Base-by-base conservation (phyloP, 2,888 invertebrate genomes). In the Mythimna albipuncta region DNA sequence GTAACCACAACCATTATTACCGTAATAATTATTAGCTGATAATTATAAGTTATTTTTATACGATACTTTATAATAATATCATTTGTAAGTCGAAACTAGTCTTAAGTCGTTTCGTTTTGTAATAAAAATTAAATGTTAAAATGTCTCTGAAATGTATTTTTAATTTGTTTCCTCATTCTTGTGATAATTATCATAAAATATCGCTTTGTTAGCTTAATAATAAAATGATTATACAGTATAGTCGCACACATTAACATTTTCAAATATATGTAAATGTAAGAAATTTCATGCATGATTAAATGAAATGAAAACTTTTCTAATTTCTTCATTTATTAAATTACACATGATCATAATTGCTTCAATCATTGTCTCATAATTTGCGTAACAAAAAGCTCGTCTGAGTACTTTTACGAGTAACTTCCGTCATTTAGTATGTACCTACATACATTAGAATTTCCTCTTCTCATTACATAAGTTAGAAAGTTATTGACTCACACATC, bases 41-140 rank as follows among this genome's bases (percentile, higher is more conserved):
- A 85, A 82, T 80, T 77, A 64, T 91, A 91, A 89, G 91, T 91
- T 91, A 91, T 91, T 90, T 91, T 92, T 90, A 85, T 84, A 86
- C 77, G 70, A 82, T 87, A 88, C 38, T 71, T 77, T 85, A 67
- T 86, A 87, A 87, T 86, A 88, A 87, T 88, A 82, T 88, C 88
- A 86, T 91, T 82, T 94, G 9, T 61, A 95, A 95, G 95, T 81
- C 84, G 84, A 76, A 72, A 84, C 81, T 81, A 81, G 81, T 81
- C 81, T 92, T 95, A 95, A 95, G 94, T 88, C 89, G 93, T 94
- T 93, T 90, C 91, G 92, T 94, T 94, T 94, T 91, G 84, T 91
- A 92, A 90, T 92, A 91, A 92, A 91, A 78, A 77, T 77, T 82
- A 73, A 82, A 89, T 88, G 86, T 88, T 80, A 77, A 81, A 88